Evolutionary conservation across 2,888 invertebrate species (phyloP).

Genomic region (Eurois occulta): DNA sequence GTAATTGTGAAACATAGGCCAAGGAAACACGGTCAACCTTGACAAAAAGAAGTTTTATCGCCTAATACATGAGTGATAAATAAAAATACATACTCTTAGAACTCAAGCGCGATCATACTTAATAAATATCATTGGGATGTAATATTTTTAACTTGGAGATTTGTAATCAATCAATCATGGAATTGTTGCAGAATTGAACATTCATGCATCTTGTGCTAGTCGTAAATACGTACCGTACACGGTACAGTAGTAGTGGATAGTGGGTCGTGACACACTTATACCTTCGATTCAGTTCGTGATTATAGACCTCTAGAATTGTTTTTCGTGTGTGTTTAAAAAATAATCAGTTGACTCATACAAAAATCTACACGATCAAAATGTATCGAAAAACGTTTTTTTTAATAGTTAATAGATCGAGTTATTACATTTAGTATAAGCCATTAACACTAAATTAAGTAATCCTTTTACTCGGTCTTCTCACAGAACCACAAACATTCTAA

Average conservation of each 20-base stretch:
- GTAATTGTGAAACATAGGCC: slow-evolving; percentile 83
- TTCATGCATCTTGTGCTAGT: background rate
- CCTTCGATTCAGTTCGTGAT: background rate
- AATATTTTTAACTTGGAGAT: background rate
- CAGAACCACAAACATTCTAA: too few relatives aligned
- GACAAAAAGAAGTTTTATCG: slow-evolving; percentile 80
- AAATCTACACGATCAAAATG: background rate
- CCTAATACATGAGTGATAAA: slow-evolving; percentile 67
- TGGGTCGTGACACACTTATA: background rate
- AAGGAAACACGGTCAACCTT: slow-evolving; percentile 81
- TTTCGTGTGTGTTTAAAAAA: background rate
- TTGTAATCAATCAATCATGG: slow-evolving; percentile 12
- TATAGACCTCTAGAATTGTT: background rate
- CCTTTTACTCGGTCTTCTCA: too few relatives aligned
- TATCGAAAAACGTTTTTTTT: background rate
- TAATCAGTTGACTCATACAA: background rate
- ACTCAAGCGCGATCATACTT: slow-evolving; percentile 24
- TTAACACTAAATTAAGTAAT: too few relatives aligned
- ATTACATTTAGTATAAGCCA: too few relatives aligned
- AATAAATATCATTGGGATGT: slow-evolving; percentile 12
- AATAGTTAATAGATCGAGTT: too few relatives aligned
- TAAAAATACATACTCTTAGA: slow-evolving; percentile 55
- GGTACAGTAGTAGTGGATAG: background rate
- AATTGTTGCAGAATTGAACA: background rate
- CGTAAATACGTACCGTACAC: background rate